Evolutionary conservation across 2,888 invertebrate genomes (phyloP), one percentile per base, ranked within the genome.

Genomic region (Tanypteryx hageni): DNA sequence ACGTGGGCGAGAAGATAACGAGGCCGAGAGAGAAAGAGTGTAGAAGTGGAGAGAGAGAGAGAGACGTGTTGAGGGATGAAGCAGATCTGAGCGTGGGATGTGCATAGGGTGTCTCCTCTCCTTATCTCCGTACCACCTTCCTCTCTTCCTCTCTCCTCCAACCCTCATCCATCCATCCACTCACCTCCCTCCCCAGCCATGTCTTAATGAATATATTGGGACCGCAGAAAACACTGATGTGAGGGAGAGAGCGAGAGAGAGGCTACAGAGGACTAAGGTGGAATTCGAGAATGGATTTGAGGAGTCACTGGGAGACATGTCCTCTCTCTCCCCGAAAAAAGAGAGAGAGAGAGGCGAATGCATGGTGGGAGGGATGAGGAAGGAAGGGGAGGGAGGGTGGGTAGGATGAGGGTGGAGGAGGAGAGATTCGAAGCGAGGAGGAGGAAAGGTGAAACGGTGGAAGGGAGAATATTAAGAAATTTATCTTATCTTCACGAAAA

Each of bases 1-100:
- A 68, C 68, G 68, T 68, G 68, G 68, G 68, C 68, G 68, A 68
- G 22, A 22, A 68, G 68, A 68, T 68, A 68, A 68, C 68, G 68
- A 68, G 68, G 10, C 0, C 18, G 68, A 68, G 68, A n/a, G 64
- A 7, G 16, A n/a, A 22, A n/a, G n/a, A 11, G 76, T 11, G 27
- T 22, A 27, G 27, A 76, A 8, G 22, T 0, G 22, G 76, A 27
- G 44, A 44, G 64, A 7, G 16, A n/a, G 68, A n/a, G n/a, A 11
- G 68, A 0, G 68, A 68, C 68, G 11, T n/a, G 7, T 16, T 68
- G 76, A 27, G 76, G 22, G 27, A 76, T 76, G 27, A 76, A 22
- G 76, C 10, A 27, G 76, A 27, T 27, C 27, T 5, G 11, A 76
- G 76, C 27, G 76, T 76, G 11, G 76, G 76, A 27, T 76, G 76